A percentile compares a stretch with the other conserved stretches of the same genome.
phyloP scores from a whole-genome alignment of 2,797 vertebrate genomes.

The Microhierax caerulescens region DNA sequence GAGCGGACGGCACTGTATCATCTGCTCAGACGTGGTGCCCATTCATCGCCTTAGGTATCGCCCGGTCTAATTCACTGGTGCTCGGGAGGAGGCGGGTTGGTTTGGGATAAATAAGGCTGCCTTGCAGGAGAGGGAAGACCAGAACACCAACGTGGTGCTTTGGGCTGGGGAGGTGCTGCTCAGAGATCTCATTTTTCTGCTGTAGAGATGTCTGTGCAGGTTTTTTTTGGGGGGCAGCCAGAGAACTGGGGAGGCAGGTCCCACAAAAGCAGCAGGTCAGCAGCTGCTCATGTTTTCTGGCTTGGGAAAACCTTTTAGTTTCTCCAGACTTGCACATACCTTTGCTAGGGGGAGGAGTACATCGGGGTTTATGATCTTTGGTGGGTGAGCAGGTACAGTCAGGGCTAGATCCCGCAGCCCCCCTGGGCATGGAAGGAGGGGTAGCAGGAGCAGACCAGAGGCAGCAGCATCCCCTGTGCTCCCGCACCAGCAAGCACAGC shows the following conservation, averaged over 20 bases:
- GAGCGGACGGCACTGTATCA: background rate
- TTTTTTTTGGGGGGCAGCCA: background rate
- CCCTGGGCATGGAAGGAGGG: background rate
- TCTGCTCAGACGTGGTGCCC: background rate
- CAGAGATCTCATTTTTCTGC: background rate
- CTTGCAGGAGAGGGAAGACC: background rate
- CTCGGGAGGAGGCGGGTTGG: background rate
- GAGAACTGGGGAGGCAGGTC: background rate
- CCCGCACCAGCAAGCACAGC: background rate
- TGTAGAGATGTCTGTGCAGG: accelerated
- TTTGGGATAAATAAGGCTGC: background rate
- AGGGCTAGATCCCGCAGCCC: accelerated
- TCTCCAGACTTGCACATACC: background rate
- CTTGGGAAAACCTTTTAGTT: background rate
- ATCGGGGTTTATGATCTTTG: background rate
- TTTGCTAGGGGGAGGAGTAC: background rate
- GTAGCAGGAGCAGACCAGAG: background rate
- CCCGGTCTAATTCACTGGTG: background rate
- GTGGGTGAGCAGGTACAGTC: background rate
- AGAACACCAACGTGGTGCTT: background rate
- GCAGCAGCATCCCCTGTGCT: background rate
- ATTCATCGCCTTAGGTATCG: accelerated
- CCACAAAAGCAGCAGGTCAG: background rate
- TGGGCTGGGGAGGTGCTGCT: background rate
- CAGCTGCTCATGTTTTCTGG: background rate